Evolutionary conservation across 2,888 invertebrate genomes (phyloP).

Genomic region (Tinea trinotella): DNA sequence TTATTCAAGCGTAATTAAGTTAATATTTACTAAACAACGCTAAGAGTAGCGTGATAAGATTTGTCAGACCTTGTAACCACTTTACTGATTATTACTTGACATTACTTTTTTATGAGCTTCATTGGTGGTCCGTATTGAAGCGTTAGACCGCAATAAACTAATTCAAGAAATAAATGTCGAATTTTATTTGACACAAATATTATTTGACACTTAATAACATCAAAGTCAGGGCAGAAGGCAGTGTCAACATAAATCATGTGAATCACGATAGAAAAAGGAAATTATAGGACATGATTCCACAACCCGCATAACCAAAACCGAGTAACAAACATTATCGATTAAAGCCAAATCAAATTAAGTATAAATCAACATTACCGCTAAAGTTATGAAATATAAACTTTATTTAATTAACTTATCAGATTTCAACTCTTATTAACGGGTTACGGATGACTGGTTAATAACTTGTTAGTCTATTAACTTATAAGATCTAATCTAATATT

Average conservation of each 20-base stretch:
- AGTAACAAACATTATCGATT: background rate
- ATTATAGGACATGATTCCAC: conserved; percentile 52
- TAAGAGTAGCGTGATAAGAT: background rate
- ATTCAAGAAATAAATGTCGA: background rate
- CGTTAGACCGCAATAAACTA: background rate
- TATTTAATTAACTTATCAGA: background rate
- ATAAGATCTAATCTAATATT: background rate
- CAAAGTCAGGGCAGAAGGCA: background rate
- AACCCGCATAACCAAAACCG: conserved; percentile 42
- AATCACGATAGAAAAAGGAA: conserved; percentile 29
- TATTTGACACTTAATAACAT: conserved; percentile 5
- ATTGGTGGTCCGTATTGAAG: background rate
- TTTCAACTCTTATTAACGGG: background rate
- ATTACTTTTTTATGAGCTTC: conserved; percentile 6
- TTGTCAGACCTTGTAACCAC: conserved; percentile 13
- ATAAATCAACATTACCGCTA: background rate
- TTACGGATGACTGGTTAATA: background rate
- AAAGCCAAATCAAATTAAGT: background rate
- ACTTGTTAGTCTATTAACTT: conserved; percentile 8
- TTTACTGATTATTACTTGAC: conserved; percentile 7
- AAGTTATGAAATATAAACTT: conserved; percentile 1
- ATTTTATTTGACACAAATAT: background rate
- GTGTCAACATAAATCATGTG: conserved; percentile 10
- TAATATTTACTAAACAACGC: background rate
- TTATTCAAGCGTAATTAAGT: background rate